phyloP scores from a whole-genome alignment of 1,140 invertebrate genomes.

The Drosophila pallidifrons region DNA sequence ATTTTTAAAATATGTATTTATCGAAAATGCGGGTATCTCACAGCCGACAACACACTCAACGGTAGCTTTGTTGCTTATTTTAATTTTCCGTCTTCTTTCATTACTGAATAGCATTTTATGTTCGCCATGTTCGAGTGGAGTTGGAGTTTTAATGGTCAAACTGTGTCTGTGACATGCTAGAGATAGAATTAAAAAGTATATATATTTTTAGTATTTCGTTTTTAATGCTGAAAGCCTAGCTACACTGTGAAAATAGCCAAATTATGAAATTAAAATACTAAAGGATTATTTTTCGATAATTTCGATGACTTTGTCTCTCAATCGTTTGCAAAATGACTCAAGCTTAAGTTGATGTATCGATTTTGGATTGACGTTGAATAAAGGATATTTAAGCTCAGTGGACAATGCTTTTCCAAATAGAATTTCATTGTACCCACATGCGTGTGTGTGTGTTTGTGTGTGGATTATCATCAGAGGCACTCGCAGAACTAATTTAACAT shows the following conservation, averaged over 20 bases:
- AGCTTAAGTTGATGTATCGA: background rate
- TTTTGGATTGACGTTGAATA: constrained; percentile 2
- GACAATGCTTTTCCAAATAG: constrained; percentile 2
- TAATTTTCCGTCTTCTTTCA: background rate
- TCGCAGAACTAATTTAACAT: constrained; percentile 71
- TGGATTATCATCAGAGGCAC: constrained; percentile 26
- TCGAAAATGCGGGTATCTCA: too few species aligned
- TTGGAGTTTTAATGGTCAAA: constrained; percentile 59
- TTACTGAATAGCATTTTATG: constrained; percentile 54
- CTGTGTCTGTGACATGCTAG: constrained; percentile 58
- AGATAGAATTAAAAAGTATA: constrained; percentile 2
- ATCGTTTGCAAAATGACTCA: background rate
- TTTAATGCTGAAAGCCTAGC: constrained; percentile 19
- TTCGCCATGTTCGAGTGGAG: constrained; percentile 52
- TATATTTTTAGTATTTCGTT: background rate
- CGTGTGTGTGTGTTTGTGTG: background rate
- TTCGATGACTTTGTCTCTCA: background rate
- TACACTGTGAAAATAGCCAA: background rate
- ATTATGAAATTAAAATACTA: background rate
- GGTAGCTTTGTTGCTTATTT: too few species aligned
- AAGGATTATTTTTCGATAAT: background rate
- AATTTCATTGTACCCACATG: constrained; percentile 25
- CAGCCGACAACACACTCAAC: too few species aligned
- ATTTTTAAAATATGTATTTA: too few species aligned
- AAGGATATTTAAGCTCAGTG: constrained; percentile 11